These are phyloP conservation scores for Eristalis tenax DNA, from an alignment of 2,888 invertebrate species.

Conservation along the genomic window DNA sequence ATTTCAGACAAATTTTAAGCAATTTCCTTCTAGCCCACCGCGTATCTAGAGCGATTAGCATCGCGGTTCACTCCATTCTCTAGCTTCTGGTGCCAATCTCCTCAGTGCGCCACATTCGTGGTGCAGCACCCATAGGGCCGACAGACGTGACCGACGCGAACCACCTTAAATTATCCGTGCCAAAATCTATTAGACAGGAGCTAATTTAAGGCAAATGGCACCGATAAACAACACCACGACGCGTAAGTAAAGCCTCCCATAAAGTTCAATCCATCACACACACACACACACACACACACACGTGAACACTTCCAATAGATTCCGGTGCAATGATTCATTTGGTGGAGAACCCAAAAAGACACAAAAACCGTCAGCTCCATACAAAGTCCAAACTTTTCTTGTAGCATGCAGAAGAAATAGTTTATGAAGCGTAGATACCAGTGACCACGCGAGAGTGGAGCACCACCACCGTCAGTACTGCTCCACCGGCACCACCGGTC, in stretches of 20 bases:
- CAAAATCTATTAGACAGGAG: constrained; percentile 72
- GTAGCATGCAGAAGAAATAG: constrained; percentile 16
- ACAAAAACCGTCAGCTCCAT: background rate
- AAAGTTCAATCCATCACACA: constrained; percentile 13
- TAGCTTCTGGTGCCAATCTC: constrained; percentile 61
- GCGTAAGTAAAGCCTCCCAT: constrained; percentile 66
- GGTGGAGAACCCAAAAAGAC: constrained; percentile 38
- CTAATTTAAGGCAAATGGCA: constrained; percentile 71
- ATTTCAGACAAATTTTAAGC: constrained; percentile 70
- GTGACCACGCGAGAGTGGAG: constrained; percentile 32
- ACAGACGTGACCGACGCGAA: constrained; percentile 22
- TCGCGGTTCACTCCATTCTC: constrained; percentile 50
- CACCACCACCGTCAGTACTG: background rate
- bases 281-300: background rate
- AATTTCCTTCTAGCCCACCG: constrained; percentile 65
- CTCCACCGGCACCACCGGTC: background rate
- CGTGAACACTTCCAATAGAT: constrained; percentile 28
- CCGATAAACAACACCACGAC: constrained; percentile 70
- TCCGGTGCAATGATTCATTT: constrained; percentile 70
- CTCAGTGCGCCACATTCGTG: constrained; percentile 25
- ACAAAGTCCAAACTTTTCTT: constrained; percentile 58
- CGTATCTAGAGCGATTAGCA: constrained; percentile 61
- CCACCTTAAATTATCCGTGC: constrained; percentile 71
- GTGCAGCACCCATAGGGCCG: background rate
- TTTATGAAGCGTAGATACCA: constrained; percentile 52